A percentile compares a stretch with the other conserved stretches of the same genome.
These are phyloP conservation scores for Falco biarmicus DNA, from an alignment of 2,797 vertebrate species.

Conservation along the genomic window DNA sequence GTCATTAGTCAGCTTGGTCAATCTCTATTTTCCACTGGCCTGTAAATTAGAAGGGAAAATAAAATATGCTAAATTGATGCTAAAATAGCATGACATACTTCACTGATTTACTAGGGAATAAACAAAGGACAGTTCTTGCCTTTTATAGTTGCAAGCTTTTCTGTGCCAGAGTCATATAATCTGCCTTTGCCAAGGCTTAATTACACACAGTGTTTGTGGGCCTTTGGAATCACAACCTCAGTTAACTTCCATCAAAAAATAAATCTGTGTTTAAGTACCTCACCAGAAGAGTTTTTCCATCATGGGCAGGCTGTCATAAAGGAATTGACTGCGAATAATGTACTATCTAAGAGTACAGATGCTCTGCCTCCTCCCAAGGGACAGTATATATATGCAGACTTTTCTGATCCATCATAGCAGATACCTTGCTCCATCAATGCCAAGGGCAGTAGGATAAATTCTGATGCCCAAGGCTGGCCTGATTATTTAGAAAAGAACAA, in stretches of 20 bases:
- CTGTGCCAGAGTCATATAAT: conserved; percentile 38
- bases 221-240: not conserved
- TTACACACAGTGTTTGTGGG: conserved; percentile 22
- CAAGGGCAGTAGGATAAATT: not conserved
- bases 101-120: conserved; percentile 71
- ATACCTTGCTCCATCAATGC: not conserved
- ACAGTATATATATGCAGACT: not conserved
- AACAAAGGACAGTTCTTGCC: conserved; percentile 75
- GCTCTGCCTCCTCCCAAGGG: not conserved
- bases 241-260: not conserved
- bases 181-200: conserved; percentile 48
- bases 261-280: not conserved
- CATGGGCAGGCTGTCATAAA: not conserved
- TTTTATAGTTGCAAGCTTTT: conserved; percentile 75
- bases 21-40: conserved; percentile 59
- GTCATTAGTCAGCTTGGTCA: not conserved
- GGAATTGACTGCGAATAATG: not conserved
- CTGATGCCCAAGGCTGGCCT: not conserved
- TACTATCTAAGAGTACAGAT: not conserved
- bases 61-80: conserved; percentile 69
- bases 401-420: not conserved
- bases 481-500: not conserved
- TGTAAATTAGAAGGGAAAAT: conserved; percentile 39
- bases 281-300: not conserved
- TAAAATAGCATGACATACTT: conserved; percentile 70